phyloP scores from a whole-genome alignment of 37 sponge, comb jelly and placozoan species.

The Hormiphora californensis region DNA sequence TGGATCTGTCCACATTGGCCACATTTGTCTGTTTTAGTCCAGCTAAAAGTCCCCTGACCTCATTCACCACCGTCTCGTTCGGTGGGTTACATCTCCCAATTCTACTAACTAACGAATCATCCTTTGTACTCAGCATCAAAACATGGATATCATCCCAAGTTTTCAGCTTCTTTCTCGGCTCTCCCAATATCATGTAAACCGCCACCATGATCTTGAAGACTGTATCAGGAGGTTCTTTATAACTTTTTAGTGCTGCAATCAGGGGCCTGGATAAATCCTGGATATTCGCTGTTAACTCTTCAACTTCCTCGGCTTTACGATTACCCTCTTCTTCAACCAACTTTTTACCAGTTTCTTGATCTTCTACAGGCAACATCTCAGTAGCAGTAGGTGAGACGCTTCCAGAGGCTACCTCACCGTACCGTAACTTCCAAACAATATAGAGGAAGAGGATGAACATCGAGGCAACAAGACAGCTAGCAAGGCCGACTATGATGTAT shows the following conservation, averaged over 20 bases:
- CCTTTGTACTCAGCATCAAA: not conserved
- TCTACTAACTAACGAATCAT: not conserved
- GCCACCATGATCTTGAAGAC: constrained; percentile 4
- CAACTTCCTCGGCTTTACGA: too few species aligned
- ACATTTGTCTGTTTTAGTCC: too few species aligned
- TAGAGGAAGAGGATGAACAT: too few species aligned
- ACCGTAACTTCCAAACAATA: too few species aligned
- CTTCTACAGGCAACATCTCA: too few species aligned
- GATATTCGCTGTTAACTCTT: not conserved
- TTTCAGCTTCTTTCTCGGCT: not conserved
- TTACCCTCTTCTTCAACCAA: too few species aligned
- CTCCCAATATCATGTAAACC: constrained; percentile 18
- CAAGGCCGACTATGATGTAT: too few species aligned
- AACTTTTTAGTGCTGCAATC: constrained; percentile 17
- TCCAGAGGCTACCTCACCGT: too few species aligned
- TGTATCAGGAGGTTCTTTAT: not conserved
- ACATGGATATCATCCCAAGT: not conserved
- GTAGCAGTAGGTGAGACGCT: too few species aligned
- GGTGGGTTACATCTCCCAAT: not conserved
- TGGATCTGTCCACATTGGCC: too few species aligned
- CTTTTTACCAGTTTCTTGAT: too few species aligned
- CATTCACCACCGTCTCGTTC: not conserved
- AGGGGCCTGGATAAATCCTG: not conserved
- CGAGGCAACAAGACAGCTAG: too few species aligned
- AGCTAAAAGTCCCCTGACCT: not conserved